Evolutionary conservation across 1,140 invertebrate species (phyloP), one percentile per base, ranked within the genome.

Genomic region (Heliconius melpomene): DNA sequence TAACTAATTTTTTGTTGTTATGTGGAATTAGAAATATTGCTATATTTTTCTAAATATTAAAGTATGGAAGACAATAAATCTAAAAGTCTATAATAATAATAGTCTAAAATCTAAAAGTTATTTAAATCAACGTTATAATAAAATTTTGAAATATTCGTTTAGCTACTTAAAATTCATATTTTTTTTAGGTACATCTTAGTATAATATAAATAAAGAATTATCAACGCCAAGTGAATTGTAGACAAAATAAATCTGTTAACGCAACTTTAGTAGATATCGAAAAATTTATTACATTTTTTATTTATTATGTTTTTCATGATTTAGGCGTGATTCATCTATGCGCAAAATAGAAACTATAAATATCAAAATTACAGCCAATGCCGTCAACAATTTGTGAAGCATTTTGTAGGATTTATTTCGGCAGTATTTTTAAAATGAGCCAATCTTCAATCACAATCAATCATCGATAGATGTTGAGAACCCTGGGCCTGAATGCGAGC

Each of bases 401-500:
- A 11, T 29, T 66, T 66, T 66, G 60, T 66, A 9, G 60, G 60
- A 66, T 66, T 66, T 66, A 29, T 66, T 3, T 66, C 60, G 60
- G 60, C 26, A 26, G 9, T 66, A 66, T 66, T 66, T 66, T 66
- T 66, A 66, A 66, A 66, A 66, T 66, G 60, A 66, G 60, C 60
- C 60, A 13, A 29, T 66, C 60, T 66, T 66, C 60, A 66, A 66
- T 66, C 60, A 66, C 26, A 66, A 66, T 66, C 60, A 66, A 66
- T 66, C 60, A 66, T 66, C 60, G 26, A 66, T 66, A 26, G 60
- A 66, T 66, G 9, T 66, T 66, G 13, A 66, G 60, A 70, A 74
- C 72, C 20, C 26, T 36, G 32, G 32, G 32, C 32, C 32, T 18
- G n/a, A 71, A 26, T 29, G 36, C 23, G 18, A 57, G 72, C 66